These are phyloP conservation scores for Bellardia pandia DNA, from an alignment of 2,888 invertebrate species.

Conservation along the genomic window DNA sequence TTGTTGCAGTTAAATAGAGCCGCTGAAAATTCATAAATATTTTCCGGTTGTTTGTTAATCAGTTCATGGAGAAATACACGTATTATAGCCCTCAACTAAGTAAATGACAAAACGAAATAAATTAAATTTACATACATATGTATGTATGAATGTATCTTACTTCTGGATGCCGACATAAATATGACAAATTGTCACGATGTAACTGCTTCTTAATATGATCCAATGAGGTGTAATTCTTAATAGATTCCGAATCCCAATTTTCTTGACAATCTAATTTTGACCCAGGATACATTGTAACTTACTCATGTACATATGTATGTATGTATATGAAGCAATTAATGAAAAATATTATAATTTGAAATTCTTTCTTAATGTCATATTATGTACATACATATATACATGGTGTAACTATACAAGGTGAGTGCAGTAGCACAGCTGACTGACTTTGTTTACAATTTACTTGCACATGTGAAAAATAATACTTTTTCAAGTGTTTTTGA, in stretches of 20 bases:
- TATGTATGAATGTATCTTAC: conserved; percentile 18
- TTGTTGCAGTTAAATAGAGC: conserved; percentile 77
- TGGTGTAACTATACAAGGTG: no score
- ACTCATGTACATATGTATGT: no score
- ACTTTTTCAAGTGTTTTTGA: no score
- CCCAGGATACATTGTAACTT: conserved; percentile 18
- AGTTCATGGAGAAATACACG: conserved; percentile 78
- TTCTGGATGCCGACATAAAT: conserved; percentile 59
- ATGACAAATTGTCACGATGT: conserved; percentile 47
- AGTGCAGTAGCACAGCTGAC: no score
- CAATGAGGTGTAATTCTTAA: conserved; percentile 18
- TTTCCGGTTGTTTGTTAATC: conserved; percentile 75
- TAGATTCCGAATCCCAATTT: conserved; percentile 15
- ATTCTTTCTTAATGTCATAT: no score
- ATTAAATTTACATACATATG: no score
- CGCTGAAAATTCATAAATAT: conserved; percentile 76
- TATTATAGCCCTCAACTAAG: conserved; percentile 79
- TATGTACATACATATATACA: no score
- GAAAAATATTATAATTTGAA: no score
- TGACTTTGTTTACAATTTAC: no score
- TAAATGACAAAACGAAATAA: neutral
- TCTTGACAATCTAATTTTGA: conserved; percentile 28
- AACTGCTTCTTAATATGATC: conserved; percentile 38
- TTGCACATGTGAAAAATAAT: no score
- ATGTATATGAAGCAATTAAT: neutral